Evolutionary conservation across 2,888 invertebrate species (phyloP).

Genomic region (Caenorhabditis zanzibari): DNA sequence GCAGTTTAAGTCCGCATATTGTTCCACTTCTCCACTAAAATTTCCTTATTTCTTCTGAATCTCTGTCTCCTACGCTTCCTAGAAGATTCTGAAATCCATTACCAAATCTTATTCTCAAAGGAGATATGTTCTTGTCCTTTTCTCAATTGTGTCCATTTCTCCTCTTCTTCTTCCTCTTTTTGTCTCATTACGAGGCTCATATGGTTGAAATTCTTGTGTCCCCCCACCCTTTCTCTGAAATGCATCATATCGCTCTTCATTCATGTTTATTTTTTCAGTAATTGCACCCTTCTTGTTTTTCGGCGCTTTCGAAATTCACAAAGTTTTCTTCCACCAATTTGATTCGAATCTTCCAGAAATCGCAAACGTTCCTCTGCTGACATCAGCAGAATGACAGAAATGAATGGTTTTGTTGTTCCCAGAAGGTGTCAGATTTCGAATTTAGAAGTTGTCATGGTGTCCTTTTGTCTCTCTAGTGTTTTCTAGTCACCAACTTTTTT

Average conservation of each 20-base stretch:
- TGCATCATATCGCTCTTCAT: constrained; percentile 25
- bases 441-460: constrained; percentile 43
- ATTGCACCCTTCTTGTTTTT: constrained; percentile 21
- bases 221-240: too few species aligned
- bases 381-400: constrained; percentile 22
- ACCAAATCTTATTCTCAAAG: background rate
- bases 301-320: constrained; percentile 19
- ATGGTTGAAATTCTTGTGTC: constrained; percentile 25
- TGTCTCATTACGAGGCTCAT: constrained; percentile 51
- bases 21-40: constrained; percentile 3
- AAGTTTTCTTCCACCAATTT: background rate
- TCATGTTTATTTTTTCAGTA: constrained; percentile 55
- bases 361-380: constrained; percentile 16
- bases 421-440: constrained; percentile 44
- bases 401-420: constrained; percentile 22
- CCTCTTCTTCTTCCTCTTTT: background rate
- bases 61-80: background rate
- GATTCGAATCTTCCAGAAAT: background rate
- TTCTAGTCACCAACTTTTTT: constrained; percentile 12
- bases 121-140: constrained; percentile 43
- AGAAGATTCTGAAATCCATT: background rate
- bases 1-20: constrained; percentile 12
- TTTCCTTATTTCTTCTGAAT: background rate
- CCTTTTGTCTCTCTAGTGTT: constrained; percentile 16
- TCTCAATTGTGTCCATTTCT: constrained; percentile 28